These are phyloP conservation scores for Danio jaintianensis DNA, from an alignment of 2,797 vertebrate genomes.

Conservation along the genomic window DNA sequence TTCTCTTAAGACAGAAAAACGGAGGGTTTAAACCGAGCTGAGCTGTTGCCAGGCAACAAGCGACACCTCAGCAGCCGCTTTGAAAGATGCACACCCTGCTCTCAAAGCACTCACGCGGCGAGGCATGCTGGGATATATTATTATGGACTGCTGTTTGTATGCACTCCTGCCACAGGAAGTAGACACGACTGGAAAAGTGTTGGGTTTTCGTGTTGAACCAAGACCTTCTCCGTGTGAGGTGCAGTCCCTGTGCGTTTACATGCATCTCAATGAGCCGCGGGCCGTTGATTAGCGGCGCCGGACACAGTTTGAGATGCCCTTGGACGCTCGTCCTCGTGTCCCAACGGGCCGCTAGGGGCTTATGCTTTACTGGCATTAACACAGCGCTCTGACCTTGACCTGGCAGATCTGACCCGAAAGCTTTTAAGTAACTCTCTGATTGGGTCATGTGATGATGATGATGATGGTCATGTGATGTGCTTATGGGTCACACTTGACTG, in stretches of 20 bases:
- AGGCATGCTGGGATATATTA: constrained; percentile 40
- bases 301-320: constrained; percentile 31
- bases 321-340: constrained; percentile 48
- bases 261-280: constrained; percentile 51
- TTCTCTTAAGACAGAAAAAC: constrained; percentile 46
- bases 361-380: constrained; percentile 68
- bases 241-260: neutral
- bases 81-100: constrained; percentile 52
- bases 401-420: constrained; percentile 75
- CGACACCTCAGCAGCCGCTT: constrained; percentile 62
- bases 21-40: constrained; percentile 66
- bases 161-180: constrained; percentile 31
- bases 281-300: constrained; percentile 9
- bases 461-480: constrained; percentile 44
- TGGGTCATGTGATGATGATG: constrained; percentile 75
- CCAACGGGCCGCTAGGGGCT: constrained; percentile 51
- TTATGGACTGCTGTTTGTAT: constrained; percentile 29
- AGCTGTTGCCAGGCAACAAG: constrained; percentile 80
- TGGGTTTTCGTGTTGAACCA: constrained; percentile 29
- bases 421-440: constrained; percentile 80
- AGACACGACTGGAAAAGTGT: constrained; percentile 21
- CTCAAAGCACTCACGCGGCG: constrained; percentile 29
- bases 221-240: constrained; percentile 13
- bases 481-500: constrained; percentile 46
- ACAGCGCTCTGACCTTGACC: constrained; percentile 76